Percentiles rank a stretch among this genome's conserved stretches.
Conservation (phyloP, 2,888 invertebrate species). For the Fragum whitleyi region DNA sequence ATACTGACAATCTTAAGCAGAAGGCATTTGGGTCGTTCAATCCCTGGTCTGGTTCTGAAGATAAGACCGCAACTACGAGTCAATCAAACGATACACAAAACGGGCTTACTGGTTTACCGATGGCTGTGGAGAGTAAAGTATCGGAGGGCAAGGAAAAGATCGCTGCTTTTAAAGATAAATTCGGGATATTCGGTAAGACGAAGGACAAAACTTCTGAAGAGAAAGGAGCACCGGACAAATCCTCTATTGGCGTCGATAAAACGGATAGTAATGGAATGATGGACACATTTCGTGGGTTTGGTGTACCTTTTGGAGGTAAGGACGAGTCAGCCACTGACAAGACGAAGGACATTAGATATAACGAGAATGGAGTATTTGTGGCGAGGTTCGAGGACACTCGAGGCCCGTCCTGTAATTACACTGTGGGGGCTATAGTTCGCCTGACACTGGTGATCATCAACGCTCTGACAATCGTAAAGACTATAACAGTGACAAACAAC, state of each 20-base stretch:
- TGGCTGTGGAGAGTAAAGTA: background rate
- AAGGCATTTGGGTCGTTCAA: too few species aligned
- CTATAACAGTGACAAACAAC: background rate
- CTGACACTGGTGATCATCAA: background rate
- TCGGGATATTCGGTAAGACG: background rate
- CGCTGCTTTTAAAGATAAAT: background rate
- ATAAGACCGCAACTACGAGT: too few species aligned
- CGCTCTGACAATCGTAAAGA: background rate
- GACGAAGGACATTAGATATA: background rate
- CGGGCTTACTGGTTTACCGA: background rate
- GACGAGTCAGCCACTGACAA: background rate
- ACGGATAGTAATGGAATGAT: background rate
- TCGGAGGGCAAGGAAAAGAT: background rate
- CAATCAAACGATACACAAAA: too few species aligned
- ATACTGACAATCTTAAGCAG: too few species aligned
- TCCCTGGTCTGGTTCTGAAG: too few species aligned
- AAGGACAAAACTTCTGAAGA: background rate
- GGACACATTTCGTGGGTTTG: background rate
- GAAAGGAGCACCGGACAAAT: background rate
- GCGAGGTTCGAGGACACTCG: background rate
- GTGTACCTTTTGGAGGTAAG: background rate
- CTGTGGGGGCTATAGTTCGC: conserved; percentile 2
- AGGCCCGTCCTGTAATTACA: conserved; percentile 9
- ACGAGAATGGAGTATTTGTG: background rate
- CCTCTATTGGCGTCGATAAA: background rate